A percentile compares a stretch with the other conserved stretches of the same genome.
These are phyloP conservation scores for Aepyceros melampus DNA, from an alignment of 2,113 vertebrate species.

Conservation along the genomic window DNA sequence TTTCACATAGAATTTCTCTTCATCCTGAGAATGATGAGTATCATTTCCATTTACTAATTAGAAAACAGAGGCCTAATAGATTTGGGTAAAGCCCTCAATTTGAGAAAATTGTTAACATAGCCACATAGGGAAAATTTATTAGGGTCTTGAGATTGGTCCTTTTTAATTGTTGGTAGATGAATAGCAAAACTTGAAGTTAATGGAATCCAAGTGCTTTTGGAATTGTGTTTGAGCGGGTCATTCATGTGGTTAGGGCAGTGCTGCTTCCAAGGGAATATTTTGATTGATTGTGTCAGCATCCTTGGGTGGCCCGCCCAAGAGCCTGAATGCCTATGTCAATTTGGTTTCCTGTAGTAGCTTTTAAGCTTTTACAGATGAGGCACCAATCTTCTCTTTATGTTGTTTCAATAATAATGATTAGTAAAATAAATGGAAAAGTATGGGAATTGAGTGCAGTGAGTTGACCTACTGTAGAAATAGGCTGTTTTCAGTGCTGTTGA, in stretches of 20 bases:
- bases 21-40: neutral
- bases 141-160: constrained; percentile 38
- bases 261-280: constrained; percentile 52
- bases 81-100: neutral
- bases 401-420: neutral
- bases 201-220: constrained; percentile 41
- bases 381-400: neutral
- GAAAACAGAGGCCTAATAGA: neutral
- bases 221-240: constrained; percentile 4
- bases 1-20: neutral
- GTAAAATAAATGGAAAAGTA: neutral
- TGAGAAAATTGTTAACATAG: neutral
- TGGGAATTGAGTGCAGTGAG: neutral
- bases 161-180: constrained; percentile 59
- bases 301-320: constrained; percentile 53
- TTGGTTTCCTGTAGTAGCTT: constrained; percentile 39
- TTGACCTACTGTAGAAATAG: neutral
- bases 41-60: neutral
- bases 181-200: constrained; percentile 1
- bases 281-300: constrained; percentile 64
- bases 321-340: neutral
- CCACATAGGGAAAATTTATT: constrained; percentile 36
- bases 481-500: neutral
- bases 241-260: constrained; percentile 48
- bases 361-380: constrained; percentile 49